Conservation (phyloP, 1,140 invertebrate genomes). For the Pachypeltis micranthus region DNA sequence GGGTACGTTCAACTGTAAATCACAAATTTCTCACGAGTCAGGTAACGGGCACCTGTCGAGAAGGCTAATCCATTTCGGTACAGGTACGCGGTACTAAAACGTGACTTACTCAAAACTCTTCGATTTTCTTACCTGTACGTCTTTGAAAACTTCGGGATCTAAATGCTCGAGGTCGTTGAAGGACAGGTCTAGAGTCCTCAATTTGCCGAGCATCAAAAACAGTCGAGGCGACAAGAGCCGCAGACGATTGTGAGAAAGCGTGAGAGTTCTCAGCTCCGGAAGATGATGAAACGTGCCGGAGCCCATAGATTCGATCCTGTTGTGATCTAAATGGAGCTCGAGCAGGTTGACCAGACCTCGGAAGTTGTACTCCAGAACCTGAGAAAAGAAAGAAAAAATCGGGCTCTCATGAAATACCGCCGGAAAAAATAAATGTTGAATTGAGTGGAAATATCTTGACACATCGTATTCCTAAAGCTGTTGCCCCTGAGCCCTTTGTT, state of each 20-base stretch:
- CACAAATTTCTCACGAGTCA: too few species aligned
- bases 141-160: constrained; percentile 62
- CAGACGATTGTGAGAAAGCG: constrained; percentile 56
- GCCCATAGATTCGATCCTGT: constrained; percentile 38
- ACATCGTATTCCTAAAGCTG: too few species aligned
- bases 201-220: constrained; percentile 52
- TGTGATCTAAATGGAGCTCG: constrained; percentile 38
- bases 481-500: too few species aligned
- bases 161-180: constrained; percentile 57
- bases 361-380: constrained; percentile 33
- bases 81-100: too few species aligned
- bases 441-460: too few species aligned
- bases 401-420: too few species aligned
- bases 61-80: too few species aligned
- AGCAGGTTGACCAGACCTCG: constrained; percentile 35
- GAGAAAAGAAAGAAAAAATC: too few species aligned
- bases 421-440: too few species aligned
- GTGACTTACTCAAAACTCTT: too few species aligned
- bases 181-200: constrained; percentile 57
- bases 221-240: constrained; percentile 49
- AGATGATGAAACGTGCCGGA: constrained; percentile 63
- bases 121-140: constrained; percentile 44
- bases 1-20: too few species aligned
- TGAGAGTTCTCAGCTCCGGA: constrained; percentile 49
- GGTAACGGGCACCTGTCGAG: too few species aligned